Conservation (phyloP, 2,113 vertebrate species). For the Lonchura striata region DNA sequence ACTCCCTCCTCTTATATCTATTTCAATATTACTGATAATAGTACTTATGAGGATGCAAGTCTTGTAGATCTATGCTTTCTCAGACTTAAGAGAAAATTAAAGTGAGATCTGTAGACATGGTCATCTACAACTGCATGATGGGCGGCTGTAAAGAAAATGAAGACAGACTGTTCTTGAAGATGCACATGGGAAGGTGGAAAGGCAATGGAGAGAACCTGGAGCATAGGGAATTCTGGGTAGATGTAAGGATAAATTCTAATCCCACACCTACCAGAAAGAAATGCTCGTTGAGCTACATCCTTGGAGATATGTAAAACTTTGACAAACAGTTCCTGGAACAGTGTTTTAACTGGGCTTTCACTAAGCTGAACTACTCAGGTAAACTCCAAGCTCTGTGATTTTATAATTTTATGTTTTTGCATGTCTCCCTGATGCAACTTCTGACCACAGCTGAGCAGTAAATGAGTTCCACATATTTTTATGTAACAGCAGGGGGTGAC, state of each 20-base stretch:
- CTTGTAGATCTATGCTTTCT: neutral
- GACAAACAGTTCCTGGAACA: neutral
- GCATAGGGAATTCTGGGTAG: neutral
- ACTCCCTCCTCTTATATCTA: neutral
- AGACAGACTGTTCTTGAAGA: neutral
- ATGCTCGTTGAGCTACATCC: fast-evolving
- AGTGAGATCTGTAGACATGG: neutral
- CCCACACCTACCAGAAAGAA: fast-evolving
- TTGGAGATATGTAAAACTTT: neutral
- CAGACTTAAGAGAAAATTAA: neutral
- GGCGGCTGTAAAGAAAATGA: neutral
- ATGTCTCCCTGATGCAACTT: neutral
- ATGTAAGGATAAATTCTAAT: neutral
- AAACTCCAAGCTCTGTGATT: neutral
- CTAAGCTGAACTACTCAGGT: neutral
- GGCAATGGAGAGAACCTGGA: neutral
- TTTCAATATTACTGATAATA: neutral
- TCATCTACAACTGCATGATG: fast-evolving
- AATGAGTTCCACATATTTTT: neutral
- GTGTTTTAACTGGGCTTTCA: neutral
- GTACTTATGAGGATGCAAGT: neutral
- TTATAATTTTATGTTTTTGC: neutral
- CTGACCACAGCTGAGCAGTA: neutral
- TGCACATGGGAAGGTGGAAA: neutral
- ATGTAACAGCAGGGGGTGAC: neutral